These are phyloP conservation scores for Cotesia vestalis DNA, from an alignment of 1,140 invertebrate species.

Conservation along the genomic window DNA sequence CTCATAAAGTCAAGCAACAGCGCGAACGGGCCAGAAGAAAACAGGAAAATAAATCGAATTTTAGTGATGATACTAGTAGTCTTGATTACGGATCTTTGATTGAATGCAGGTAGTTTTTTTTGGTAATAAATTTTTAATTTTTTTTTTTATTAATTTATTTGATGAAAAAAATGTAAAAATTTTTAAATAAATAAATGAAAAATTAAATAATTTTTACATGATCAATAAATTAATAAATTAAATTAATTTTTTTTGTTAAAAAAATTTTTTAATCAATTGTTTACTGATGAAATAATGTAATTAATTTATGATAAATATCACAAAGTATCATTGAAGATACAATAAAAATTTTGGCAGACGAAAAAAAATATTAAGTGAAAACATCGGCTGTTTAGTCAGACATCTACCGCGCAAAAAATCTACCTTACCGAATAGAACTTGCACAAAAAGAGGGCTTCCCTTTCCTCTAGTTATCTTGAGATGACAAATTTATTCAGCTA, in stretches of 20 bases:
- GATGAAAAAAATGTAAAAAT: too few species aligned
- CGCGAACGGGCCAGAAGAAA: slow-evolving; percentile 33
- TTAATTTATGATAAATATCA: too few species aligned
- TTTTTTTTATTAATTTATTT: too few species aligned
- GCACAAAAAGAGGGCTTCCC: background rate
- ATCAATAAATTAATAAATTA: too few species aligned
- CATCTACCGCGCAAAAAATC: background rate
- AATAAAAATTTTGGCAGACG: background rate
- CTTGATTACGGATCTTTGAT: slow-evolving; percentile 40
- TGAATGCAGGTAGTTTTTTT: slow-evolving; percentile 46
- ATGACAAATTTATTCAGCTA: background rate
- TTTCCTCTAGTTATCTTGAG: background rate
- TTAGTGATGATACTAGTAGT: background rate
- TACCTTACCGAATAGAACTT: background rate
- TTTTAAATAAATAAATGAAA: too few species aligned
- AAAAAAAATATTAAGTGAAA: background rate
- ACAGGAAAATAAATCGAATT: slow-evolving; percentile 36
- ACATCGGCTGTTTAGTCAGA: slow-evolving; percentile 7
- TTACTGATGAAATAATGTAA: too few species aligned
- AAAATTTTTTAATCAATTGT: too few species aligned
- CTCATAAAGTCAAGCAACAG: slow-evolving; percentile 39
- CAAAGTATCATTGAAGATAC: too few species aligned
- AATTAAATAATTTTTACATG: too few species aligned
- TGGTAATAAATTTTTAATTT: background rate
- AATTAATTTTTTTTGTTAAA: too few species aligned